Percentiles rank a stretch among this genome's conserved stretches.
Evolutionary conservation across 2,113 vertebrate species (phyloP).

Genomic region (Donacobius atricapilla): DNA sequence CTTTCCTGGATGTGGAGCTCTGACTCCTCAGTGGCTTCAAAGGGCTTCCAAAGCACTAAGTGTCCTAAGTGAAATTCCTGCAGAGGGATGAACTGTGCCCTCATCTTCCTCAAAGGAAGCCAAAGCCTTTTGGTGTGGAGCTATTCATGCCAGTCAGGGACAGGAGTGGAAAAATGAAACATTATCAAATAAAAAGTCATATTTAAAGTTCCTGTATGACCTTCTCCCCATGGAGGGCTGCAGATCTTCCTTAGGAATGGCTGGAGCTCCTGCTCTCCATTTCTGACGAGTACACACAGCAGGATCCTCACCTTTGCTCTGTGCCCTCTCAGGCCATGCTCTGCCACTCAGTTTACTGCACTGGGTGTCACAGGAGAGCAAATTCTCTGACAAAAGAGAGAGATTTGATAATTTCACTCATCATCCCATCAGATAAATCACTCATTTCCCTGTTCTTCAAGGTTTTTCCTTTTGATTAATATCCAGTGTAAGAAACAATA

Average conservation of each 20-base stretch:
- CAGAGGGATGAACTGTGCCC: background rate
- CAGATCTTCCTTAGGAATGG: background rate
- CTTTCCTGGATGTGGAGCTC: background rate
- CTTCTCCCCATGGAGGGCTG: background rate
- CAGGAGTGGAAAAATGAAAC: background rate
- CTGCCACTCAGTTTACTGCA: background rate
- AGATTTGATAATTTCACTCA: background rate
- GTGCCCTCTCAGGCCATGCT: background rate
- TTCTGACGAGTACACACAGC: background rate
- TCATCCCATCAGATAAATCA: background rate
- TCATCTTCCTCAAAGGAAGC: background rate
- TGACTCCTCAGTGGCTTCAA: background rate
- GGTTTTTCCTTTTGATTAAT: background rate
- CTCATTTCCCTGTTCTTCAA: background rate
- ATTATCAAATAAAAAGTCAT: background rate
- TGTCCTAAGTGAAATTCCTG: background rate
- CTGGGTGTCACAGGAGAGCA: background rate
- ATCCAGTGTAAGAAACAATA: accelerated
- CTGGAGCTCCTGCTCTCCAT: background rate
- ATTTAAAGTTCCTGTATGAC: background rate
- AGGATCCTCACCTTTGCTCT: background rate
- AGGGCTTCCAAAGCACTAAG: background rate
- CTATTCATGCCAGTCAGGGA: background rate
- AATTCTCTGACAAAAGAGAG: background rate
- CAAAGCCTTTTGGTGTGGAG: background rate